Evolutionary conservation across 2,797 vertebrate genomes (phyloP).

Genomic region (Channallabes apus): DNA sequence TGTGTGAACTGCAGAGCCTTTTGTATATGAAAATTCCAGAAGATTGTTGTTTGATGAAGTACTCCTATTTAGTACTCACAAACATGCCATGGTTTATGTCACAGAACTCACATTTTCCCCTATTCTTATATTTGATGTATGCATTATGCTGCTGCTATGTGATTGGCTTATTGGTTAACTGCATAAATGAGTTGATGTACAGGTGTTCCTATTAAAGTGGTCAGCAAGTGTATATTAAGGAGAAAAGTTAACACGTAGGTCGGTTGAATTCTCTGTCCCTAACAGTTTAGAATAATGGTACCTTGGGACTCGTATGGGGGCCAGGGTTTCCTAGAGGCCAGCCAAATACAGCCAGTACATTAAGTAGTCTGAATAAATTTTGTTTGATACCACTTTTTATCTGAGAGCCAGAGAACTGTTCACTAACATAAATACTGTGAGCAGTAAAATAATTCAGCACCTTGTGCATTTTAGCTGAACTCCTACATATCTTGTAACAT

Average conservation of each 20-base stretch:
- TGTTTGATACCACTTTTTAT: conserved; percentile 4
- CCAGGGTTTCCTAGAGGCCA: neutral
- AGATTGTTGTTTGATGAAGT: neutral
- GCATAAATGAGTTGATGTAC: neutral
- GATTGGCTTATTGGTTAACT: too few species aligned
- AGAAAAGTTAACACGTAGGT: neutral
- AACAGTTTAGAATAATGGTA: neutral
- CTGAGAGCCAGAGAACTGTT: neutral
- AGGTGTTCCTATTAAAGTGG: neutral
- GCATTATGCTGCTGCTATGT: too few species aligned
- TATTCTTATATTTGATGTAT: neutral
- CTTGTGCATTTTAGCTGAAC: conserved; percentile 5
- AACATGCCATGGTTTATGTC: neutral
- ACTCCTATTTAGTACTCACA: neutral
- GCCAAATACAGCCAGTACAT: neutral
- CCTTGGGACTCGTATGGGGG: neutral
- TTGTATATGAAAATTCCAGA: neutral
- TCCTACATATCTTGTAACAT: neutral
- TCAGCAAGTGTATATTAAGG: neutral
- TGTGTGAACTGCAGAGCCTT: neutral
- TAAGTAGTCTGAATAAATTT: neutral
- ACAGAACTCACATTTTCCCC: too few species aligned
- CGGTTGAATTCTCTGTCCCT: neutral
- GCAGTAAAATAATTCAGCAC: neutral
- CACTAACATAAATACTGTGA: conserved; percentile 1